phyloP scores from a whole-genome alignment of 2,113 vertebrate species.

The Pipra filicauda region DNA sequence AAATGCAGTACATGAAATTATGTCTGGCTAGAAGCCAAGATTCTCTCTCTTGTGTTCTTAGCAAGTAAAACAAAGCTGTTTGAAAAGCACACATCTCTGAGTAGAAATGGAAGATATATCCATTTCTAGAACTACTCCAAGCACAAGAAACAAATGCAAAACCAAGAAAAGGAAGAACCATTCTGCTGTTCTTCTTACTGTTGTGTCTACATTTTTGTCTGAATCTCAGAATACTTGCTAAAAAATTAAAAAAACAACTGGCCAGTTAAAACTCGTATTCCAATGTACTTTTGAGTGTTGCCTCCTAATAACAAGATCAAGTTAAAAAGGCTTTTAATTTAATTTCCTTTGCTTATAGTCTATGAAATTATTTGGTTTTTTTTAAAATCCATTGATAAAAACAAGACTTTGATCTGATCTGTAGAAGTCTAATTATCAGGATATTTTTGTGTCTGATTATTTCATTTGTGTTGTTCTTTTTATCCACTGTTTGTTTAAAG shows the following conservation, averaged over 20 bases:
- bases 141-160: not conserved
- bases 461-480: conserved; percentile 30
- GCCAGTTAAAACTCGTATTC: not conserved
- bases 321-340: not conserved
- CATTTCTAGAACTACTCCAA: not conserved
- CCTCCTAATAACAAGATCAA: not conserved
- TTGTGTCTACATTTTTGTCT: not conserved
- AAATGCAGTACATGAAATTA: not conserved
- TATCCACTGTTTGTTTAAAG: not conserved
- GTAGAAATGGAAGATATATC: not conserved
- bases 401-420: not conserved
- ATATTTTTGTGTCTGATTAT: not conserved
- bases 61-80: not conserved
- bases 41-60: not conserved
- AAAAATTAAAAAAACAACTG: not conserved
- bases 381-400: not conserved
- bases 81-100: not conserved
- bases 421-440: not conserved
- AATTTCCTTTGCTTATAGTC: not conserved
- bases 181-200: not conserved
- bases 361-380: not conserved
- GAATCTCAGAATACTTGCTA: not conserved
- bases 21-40: not conserved
- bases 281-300: not conserved
- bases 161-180: not conserved